These are phyloP conservation scores for Meloe dianella DNA, from an alignment of 2,888 invertebrate genomes.

Conservation along the genomic window DNA sequence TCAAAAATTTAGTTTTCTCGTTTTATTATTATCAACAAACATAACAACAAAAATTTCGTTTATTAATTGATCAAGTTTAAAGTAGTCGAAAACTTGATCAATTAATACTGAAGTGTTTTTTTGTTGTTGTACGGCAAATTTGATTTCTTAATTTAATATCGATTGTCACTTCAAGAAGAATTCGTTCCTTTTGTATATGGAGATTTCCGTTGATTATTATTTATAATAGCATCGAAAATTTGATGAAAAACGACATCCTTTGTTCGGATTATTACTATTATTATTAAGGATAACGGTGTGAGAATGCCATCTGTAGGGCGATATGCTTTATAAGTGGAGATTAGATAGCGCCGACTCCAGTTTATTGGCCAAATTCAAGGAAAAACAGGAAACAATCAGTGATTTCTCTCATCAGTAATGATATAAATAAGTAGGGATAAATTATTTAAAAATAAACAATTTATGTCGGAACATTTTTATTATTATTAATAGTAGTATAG, in stretches of 20 bases:
- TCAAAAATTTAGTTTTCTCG: conserved; percentile 21
- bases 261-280: neutral
- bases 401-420: conserved; percentile 24
- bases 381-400: conserved; percentile 30
- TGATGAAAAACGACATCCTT: neutral
- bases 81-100: conserved; percentile 29
- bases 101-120: conserved; percentile 25
- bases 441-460: conserved; percentile 3
- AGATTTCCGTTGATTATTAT: too few relatives aligned
- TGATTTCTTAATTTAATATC: conserved; percentile 17
- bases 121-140: neutral
- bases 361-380: conserved; percentile 32
- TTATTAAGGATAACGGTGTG: conserved; percentile 6
- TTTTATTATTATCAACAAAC: neutral
- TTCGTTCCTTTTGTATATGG: too few relatives aligned
- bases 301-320: conserved; percentile 23
- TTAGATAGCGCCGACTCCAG: conserved; percentile 26
- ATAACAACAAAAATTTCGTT: neutral
- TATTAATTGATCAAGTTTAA: conserved; percentile 29
- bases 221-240: neutral
- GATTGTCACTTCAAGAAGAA: neutral
- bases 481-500: conserved; percentile 13
- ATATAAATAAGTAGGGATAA: conserved; percentile 16
- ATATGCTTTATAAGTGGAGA: neutral
- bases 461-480: conserved; percentile 21